Conservation (phyloP, 2,113 vertebrate species). For the Lophotis ruficrista region DNA sequence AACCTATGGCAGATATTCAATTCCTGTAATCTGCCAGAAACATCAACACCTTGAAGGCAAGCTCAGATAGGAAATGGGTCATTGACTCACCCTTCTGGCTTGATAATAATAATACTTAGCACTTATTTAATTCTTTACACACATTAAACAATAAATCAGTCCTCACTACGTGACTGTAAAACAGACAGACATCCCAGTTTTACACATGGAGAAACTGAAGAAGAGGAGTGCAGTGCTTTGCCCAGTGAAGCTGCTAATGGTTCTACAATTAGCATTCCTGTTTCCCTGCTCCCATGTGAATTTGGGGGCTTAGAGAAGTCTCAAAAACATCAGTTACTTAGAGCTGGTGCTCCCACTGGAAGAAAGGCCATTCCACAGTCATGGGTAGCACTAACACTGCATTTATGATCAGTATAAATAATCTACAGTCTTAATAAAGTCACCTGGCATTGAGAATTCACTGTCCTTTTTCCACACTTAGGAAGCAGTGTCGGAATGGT, state of each 20-base stretch:
- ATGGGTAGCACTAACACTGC: neutral
- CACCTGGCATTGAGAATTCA: neutral
- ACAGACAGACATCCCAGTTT: neutral
- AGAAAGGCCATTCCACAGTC: neutral
- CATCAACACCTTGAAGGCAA: conserved; percentile 62
- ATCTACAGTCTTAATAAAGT: neutral
- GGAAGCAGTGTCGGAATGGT: neutral
- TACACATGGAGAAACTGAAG: conserved; percentile 4
- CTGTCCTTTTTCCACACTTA: neutral
- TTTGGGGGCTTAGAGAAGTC: neutral
- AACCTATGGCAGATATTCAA: conserved; percentile 38
- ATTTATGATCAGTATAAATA: neutral
- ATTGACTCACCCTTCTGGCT: conserved; percentile 62
- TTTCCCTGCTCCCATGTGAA: neutral
- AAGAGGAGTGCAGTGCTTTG: neutral
- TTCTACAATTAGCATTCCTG: neutral
- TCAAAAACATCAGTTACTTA: neutral
- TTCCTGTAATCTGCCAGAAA: conserved; percentile 60
- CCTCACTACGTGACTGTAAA: conserved; percentile 22
- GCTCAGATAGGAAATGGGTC: conserved; percentile 57
- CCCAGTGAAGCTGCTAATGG: neutral
- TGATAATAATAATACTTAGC: conserved; percentile 61
- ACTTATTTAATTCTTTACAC: conserved; percentile 63
- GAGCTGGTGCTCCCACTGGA: neutral
- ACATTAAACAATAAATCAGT: conserved; percentile 68